Evolutionary conservation across 2,888 invertebrate species (phyloP), one percentile per base, ranked within the genome.

Genomic region (Pimpla rufipes): DNA sequence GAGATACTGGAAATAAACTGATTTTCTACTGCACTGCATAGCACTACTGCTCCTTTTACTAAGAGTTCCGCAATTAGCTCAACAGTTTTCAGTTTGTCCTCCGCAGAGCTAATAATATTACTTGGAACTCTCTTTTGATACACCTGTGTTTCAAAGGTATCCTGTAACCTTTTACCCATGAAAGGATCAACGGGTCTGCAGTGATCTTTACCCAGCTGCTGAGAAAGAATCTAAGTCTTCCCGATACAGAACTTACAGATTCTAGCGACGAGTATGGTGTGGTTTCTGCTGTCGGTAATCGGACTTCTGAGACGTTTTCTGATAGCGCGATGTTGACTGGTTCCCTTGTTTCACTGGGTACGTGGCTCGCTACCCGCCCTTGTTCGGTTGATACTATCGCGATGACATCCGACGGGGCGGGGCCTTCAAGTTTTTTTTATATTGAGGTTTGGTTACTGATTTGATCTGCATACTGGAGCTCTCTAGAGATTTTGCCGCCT

Each of bases 401-500:
- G 21, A 52, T 23, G 57, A 23, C 10, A 29, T 4, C 8, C 70
- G 83, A 80, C 74, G 52, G 52, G 68, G 62, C 59, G 45, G 84
- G 79, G 79, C 42, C 64, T 73, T 79, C 47, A 11, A 75, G 66
- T 80, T 86, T 52, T 47, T 64, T 47, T 50, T 23, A 37, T 52
- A 40, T 64, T 59, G 40, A 23, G 40, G 62, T 10, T 40, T 16
- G 4, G 50, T 59, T 11, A 13, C 10, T n/a, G 23, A 7, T 35
- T 73, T 55, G n/a, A 84, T n/a, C 16, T 81, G 68, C 18, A 42
- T 47, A n/a, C 55, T 57, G n/a, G 75, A 62, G 18, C 42, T 42
- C 6, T 70, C 67, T 21, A 84, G 64, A 2, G 42, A 37, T 47
- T 86, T 84, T 5, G 79, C 81, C 2, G 83, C 29, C 23, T 84